A percentile compares a stretch with the other conserved stretches of the same genome.
Evolutionary conservation across 2,113 vertebrate species (phyloP).

Genomic region (Hemibagrus wyckioides): DNA sequence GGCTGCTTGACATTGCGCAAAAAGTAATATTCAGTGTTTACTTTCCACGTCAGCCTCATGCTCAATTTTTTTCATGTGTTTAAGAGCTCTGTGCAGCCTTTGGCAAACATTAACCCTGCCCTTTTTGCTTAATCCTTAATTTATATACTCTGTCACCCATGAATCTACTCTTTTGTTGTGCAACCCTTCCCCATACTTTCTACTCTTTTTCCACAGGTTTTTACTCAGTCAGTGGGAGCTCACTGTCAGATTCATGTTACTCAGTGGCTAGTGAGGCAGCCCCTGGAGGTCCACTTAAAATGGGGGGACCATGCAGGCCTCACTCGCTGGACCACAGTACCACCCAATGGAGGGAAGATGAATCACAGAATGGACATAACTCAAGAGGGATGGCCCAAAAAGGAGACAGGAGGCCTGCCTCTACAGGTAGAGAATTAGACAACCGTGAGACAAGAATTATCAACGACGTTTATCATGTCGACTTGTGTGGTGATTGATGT

Average conservation of each 20-base stretch:
- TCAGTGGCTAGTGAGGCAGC: conserved; percentile 77
- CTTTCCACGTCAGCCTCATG: conserved; percentile 34
- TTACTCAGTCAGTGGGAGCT: conserved; percentile 82
- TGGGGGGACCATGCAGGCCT: conserved; percentile 60
- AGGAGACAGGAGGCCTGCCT: conserved; percentile 61
- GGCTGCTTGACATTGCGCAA: not conserved
- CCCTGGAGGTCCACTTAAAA: conserved; percentile 57
- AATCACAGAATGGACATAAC: conserved; percentile 48
- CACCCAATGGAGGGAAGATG: conserved; percentile 71
- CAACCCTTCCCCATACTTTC: not conserved
- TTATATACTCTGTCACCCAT: conserved; percentile 46
- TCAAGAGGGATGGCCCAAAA: conserved; percentile 47
- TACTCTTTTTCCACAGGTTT: conserved; percentile 68
- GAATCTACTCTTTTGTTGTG: conserved; percentile 30
- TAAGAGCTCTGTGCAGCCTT: conserved; percentile 17
- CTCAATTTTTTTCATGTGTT: conserved; percentile 12
- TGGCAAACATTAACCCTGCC: conserved; percentile 67
- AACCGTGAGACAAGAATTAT: conserved; percentile 16
- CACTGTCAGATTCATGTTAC: conserved; percentile 79
- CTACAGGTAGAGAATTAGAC: conserved; percentile 75
- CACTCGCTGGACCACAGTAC: conserved; percentile 69
- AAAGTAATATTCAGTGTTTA: conserved; percentile 33
- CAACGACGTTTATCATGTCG: not conserved
- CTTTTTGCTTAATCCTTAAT: conserved; percentile 47
- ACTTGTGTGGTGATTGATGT: not conserved